Percentiles rank a stretch among this genome's conserved stretches.
Evolutionary conservation across 2,797 vertebrate genomes (phyloP).

Genomic region (Sarcophilus harrisii): DNA sequence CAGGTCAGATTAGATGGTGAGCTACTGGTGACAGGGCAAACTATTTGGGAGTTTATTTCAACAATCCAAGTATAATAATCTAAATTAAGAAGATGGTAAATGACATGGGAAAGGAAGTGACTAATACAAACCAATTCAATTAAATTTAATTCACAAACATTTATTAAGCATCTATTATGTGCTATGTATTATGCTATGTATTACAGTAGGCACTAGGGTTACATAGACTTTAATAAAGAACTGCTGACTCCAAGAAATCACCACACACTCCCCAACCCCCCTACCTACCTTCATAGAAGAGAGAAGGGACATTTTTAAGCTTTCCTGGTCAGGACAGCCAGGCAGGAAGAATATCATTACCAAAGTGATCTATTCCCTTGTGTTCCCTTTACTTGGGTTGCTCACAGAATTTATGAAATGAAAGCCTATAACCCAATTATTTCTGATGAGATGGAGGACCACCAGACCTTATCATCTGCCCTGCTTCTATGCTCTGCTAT

Average conservation of each 20-base stretch:
- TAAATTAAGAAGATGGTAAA: neutral
- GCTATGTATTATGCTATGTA: neutral
- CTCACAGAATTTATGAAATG: neutral
- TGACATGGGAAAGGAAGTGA: neutral
- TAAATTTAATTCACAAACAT: neutral
- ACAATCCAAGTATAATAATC: neutral
- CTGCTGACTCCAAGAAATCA: neutral
- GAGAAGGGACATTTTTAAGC: neutral
- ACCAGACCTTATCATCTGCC: neutral
- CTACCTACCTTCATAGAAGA: neutral
- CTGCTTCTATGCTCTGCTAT: neutral
- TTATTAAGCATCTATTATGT: neutral
- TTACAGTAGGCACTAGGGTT: neutral
- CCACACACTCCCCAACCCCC: neutral
- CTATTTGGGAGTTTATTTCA: constrained; percentile 7
- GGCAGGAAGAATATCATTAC: neutral
- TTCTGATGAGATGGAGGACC: neutral
- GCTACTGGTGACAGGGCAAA: neutral
- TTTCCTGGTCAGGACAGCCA: neutral
- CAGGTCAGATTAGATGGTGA: constrained; percentile 19
- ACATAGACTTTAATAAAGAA: neutral
- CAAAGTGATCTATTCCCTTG: neutral
- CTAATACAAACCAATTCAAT: neutral
- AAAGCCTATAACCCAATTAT: neutral
- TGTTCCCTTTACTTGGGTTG: neutral